Evolutionary conservation across 2,888 invertebrate genomes (phyloP), one percentile per base, ranked within the genome.

Genomic region (Linnaemya vulpina): DNA sequence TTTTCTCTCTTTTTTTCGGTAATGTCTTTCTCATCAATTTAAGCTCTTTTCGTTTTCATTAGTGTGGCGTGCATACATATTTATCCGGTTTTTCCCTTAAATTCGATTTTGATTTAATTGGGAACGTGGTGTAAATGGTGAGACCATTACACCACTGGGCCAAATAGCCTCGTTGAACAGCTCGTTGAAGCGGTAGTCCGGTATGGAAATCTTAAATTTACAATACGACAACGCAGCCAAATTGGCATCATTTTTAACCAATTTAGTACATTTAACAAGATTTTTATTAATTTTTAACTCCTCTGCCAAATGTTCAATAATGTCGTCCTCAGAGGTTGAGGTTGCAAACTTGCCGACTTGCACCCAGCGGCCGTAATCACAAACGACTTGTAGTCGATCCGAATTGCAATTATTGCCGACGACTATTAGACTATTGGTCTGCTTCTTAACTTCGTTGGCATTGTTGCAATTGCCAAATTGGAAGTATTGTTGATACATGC

Each of bases 71-170:
- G 60, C 65, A 58, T 49, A 80, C 67, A 80, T 76, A 51, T 60
- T 68, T 60, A 75, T 25, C 65, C 40, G 17, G 43, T 79, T 62
- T 75, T 71, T 78, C 84, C 86, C 84, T 89, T 90, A 91, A 87
- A 91, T 90, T 82, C 90, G 90, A 86, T 91, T 91, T 88, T 91
- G 90, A 87, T 91, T 91, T 86, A 91, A 88, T 88, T 91, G 90
- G 83, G 90, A 91, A 87, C 90, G 90, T 65, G 90, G 90, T 74
- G 90, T 91, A 86, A 91, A 91, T 84, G 90, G 90, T 83, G 91
- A 91, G 74, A 91, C 91, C 90, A 91, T 91, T 84, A 91, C 90
- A 87, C 90, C 90, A 87, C 91, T 91, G 87, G 90, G 90, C 90
- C 90, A 91, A 87, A 91, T 90, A 70, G 89, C 90, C 89, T 91